Evolutionary conservation across 2,113 vertebrate species (phyloP).

Genomic region (Emydura subglobosa): DNA sequence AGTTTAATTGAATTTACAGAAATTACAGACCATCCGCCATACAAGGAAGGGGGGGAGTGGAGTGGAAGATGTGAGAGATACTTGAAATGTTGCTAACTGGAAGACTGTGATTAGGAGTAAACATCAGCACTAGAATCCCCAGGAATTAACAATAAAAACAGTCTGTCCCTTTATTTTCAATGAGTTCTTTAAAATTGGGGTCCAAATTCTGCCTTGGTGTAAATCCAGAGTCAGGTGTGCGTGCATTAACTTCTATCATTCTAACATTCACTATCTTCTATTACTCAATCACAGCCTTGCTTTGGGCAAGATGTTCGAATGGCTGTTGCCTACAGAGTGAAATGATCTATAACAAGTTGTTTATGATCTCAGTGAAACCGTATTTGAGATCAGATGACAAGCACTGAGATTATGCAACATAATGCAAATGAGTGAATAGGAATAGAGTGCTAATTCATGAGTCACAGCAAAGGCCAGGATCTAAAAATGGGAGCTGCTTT

Average conservation of each 20-base stretch:
- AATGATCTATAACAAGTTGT: neutral
- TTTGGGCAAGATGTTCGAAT: neutral
- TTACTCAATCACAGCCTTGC: neutral
- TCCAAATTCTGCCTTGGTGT: neutral
- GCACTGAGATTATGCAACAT: constrained; percentile 11
- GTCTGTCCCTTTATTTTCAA: neutral
- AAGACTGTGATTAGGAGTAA: neutral
- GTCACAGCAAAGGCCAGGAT: neutral
- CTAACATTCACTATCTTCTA: neutral
- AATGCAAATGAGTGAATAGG: neutral
- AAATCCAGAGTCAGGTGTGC: neutral
- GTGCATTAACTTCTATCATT: neutral
- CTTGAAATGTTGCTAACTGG: neutral
- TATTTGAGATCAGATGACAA: neutral
- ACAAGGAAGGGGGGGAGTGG: neutral
- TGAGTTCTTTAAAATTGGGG: neutral
- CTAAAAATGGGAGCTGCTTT: neutral
- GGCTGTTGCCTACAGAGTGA: neutral
- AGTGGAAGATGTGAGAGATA: neutral
- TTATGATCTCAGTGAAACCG: neutral
- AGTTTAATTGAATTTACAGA: neutral
- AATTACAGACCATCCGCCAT: neutral
- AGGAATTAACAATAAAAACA: neutral
- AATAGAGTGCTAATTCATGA: neutral
- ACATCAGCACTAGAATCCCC: neutral